Base-by-base conservation (phyloP, 2,113 vertebrate genomes). In the Oncorhynchus clarkii region DNA sequence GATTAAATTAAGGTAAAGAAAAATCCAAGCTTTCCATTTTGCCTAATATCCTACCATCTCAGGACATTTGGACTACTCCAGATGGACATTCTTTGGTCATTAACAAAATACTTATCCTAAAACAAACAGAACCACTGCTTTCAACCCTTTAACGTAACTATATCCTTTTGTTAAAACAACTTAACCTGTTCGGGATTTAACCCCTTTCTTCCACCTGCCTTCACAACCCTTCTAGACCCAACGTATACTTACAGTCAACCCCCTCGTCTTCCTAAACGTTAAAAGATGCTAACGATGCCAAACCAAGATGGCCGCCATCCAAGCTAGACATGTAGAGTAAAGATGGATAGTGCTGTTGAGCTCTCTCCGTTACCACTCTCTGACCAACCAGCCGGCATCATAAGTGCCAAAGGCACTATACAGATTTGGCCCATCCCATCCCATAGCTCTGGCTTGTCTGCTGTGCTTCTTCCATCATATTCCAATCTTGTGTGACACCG, bases 381-480 rank as follows among this genome's bases (percentile, higher is more conserved):
- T 84, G 88, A 85, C 81, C 67, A 57, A 45, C 67, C 39, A 75
- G 48, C 48, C 80, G 84, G 87, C 85, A 79, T 79, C 79, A 85
- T 83, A 86, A 88, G 86, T 59, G 89, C 90, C 87, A 88, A 93
- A 94, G 93, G 93, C 92, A 93, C 93, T 88, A 91, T 88, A 90
- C 87, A 88, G 79, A 86, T 82, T 81, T 82, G 85, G 84, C 85
- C 86, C 34, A 11, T 65, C 67, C 73, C 73, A 45, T 67, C 80
- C 82, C 66, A 29, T 2, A 76, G 51, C 71, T 75, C 85, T 31
- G 69, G 60, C 0, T 22, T 66, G 67, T 60, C 68, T 26, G 68
- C 70, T 14, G 27, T 64, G 13, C 27, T 51, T 3, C 0, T 45
- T 20, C 64, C 48, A 48, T 31, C 13, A 39, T 26, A 13, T 24